These are phyloP conservation scores for Scatophagus argus DNA, from an alignment of 2,113 vertebrate genomes.

Conservation along the genomic window DNA sequence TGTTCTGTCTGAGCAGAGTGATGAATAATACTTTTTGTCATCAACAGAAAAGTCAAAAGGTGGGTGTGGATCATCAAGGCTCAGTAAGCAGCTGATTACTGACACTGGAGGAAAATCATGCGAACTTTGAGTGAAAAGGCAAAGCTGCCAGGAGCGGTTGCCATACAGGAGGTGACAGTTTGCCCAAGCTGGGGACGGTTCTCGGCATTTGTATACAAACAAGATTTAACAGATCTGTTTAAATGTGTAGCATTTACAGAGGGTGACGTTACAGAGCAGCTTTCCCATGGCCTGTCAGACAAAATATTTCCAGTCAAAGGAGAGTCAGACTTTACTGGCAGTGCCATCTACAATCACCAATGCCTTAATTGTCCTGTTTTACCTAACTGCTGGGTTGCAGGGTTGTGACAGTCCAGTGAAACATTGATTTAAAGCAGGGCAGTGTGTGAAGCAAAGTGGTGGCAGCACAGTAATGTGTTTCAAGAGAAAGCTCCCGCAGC, in stretches of 20 bases:
- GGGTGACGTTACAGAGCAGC: constrained; percentile 37
- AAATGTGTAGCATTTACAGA: constrained; percentile 24
- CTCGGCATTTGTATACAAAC: constrained; percentile 46
- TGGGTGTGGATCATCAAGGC: neutral
- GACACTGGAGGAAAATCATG: constrained; percentile 1
- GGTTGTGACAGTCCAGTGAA: constrained; percentile 29
- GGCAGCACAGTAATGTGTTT: constrained; percentile 2
- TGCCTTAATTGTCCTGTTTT: constrained; percentile 32
- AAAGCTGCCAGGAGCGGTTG: constrained; percentile 5
- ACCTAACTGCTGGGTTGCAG: constrained; percentile 16
- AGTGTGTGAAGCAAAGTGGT: constrained; percentile 8
- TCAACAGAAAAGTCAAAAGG: neutral
- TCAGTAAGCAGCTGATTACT: neutral
- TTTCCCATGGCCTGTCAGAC: constrained; percentile 9
- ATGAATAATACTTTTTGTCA: constrained; percentile 15
- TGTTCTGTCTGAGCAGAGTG: too few relatives aligned
- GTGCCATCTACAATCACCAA: neutral
- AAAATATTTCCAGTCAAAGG: constrained; percentile 27
- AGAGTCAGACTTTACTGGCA: constrained; percentile 39
- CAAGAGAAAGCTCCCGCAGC: neutral
- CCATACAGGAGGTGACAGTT: neutral
- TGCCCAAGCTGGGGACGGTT: constrained; percentile 6
- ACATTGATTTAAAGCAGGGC: constrained; percentile 46
- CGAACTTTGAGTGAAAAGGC: neutral
- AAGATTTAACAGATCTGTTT: constrained; percentile 22